Evolutionary conservation across 2,113 vertebrate species (phyloP).

Genomic region (Zosterops borbonicus): DNA sequence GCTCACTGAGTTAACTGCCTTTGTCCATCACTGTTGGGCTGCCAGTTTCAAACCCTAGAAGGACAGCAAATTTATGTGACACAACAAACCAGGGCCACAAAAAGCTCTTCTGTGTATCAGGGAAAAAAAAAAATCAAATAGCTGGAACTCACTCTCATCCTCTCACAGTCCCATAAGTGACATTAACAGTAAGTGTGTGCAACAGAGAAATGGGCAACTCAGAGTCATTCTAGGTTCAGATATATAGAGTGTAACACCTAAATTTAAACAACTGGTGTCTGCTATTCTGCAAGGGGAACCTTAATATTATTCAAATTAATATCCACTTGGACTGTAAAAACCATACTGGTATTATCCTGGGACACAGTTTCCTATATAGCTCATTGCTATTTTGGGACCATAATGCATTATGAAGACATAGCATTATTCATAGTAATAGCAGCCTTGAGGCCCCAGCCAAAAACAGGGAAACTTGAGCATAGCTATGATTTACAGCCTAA

Average conservation of each 20-base stretch:
- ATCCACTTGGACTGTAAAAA: background rate
- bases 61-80: background rate
- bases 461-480: background rate
- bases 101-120: background rate
- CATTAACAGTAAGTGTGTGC: background rate
- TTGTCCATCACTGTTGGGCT: background rate
- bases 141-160: background rate
- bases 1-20: background rate
- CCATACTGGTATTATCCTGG: background rate
- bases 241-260: background rate
- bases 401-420: background rate
- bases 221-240: background rate
- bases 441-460: background rate
- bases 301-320: background rate
- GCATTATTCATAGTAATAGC: conserved; percentile 14
- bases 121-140: background rate
- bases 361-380: background rate
- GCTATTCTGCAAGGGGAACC: background rate
- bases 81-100: background rate
- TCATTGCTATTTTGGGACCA: background rate
- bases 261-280: background rate
- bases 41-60: background rate
- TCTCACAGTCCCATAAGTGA: background rate
- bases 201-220: background rate
- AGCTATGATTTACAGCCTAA: background rate